Base-by-base conservation (phyloP, 1,140 invertebrate species). In the Drosophila truncata region DNA sequence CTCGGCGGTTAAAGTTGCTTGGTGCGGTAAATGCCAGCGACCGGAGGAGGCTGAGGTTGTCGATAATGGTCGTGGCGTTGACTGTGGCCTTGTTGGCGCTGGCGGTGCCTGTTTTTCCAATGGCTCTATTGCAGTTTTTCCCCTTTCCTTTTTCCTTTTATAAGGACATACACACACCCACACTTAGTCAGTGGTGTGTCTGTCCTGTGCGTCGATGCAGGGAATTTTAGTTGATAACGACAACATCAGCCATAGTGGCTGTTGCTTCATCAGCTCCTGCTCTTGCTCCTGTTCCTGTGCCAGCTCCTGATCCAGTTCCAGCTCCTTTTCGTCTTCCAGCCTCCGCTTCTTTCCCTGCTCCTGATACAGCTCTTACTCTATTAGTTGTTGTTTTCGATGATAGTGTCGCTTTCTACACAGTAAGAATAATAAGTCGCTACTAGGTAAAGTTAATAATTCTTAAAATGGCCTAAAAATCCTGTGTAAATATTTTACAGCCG, bases 201-300 rank as follows among this genome's bases (percentile, higher is more conserved):
- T 47, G 23, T 47, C 71, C 55, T 77, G 80, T 87, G 84, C 85
- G 80, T 83, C 72, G 84, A 84, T 87, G 84, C 84, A 71, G 70
- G 67, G 80, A 84, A 87, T 87, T 87, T 88, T 80, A 80, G 84
- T 87, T 87, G 84, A 87, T 87, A 87, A 87, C 77, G 66, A 77
- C 77, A 80, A 79, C 70, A 61, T 72, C 77, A 73, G 55, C 46
- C 37, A 37, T 14, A 72, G 50, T 44, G 39, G 58, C 14, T 52
- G 37, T 47, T 77, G 42, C 47, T 44, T 27, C 29, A 13, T 4
- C 14, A 54, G 13, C 49, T 44, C 13, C 27, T 41, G 49, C 10
- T 64, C 31, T 35, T 50, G 18, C 3, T 10, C 25, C 47, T 39
- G 42, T 33, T 65, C 16, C 44, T 37, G 9, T 20, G 29, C 5